These are phyloP conservation scores for Neogobius melanostomus DNA, from an alignment of 2,113 vertebrate genomes.

Conservation along the genomic window DNA sequence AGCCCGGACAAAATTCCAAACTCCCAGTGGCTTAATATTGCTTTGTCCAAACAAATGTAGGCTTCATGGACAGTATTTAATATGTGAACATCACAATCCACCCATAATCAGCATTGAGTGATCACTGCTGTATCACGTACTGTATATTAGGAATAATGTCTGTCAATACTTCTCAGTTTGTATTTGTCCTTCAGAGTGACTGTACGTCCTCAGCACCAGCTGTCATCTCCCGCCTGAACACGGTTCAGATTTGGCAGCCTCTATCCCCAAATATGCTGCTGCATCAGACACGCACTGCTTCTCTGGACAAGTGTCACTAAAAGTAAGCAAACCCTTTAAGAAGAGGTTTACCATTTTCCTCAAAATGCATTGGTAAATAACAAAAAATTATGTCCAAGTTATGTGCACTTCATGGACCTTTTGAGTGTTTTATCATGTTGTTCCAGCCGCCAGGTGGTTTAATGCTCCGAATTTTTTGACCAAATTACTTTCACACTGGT, in stretches of 20 bases:
- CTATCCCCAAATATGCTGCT: conserved; percentile 1
- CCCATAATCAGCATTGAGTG: no score
- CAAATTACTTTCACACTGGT: no score
- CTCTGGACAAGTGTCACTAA: neutral
- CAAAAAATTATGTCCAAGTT: no score
- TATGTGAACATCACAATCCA: no score
- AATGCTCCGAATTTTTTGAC: no score
- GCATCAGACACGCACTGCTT: neutral
- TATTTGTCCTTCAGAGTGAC: conserved; percentile 7
- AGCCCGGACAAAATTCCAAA: no score
- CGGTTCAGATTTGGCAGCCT: neutral
- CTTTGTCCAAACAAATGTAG: no score
- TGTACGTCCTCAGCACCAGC: neutral
- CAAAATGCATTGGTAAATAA: neutral
- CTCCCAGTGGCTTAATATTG: no score
- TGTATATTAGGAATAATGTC: neutral
- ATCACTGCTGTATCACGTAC: neutral
- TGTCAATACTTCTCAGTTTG: neutral
- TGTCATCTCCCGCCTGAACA: neutral
- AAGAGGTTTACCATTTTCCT: neutral
- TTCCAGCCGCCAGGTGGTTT: no score
- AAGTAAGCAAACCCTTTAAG: neutral
- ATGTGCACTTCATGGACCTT: no score
- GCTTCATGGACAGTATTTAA: no score
- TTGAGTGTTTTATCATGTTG: no score